Evolutionary conservation across 2,888 invertebrate species (phyloP).

Genomic region (Rhagophthalmus giganteus): DNA sequence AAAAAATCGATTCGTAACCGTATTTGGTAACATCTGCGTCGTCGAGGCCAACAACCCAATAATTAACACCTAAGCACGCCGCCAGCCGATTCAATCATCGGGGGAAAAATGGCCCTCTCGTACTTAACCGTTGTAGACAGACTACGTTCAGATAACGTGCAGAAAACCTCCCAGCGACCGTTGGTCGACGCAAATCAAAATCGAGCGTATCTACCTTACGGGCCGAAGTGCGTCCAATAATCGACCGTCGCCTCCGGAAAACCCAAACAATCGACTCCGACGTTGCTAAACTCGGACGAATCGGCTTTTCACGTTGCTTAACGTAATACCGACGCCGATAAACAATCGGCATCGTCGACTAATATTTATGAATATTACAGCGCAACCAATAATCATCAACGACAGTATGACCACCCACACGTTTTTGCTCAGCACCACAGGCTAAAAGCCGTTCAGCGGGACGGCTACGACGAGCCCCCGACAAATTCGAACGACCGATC

Average conservation of each 20-base stretch:
- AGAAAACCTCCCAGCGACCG: constrained; percentile 15
- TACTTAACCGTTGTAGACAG: constrained; percentile 22
- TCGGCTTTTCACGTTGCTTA: constrained; percentile 11
- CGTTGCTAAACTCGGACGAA: no score
- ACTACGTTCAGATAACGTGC: constrained; percentile 22
- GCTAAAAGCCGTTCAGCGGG: no score
- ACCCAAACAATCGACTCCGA: no score
- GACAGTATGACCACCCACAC: constrained; percentile 31
- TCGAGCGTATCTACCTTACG: no score
- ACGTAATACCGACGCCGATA: constrained; percentile 10
- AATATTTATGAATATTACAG: constrained; percentile 29
- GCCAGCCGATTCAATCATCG: constrained; percentile 29
- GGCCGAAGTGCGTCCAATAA: no score
- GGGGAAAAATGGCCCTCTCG: constrained; percentile 25
- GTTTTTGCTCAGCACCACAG: constrained; percentile 29
- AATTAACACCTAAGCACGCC: constrained; percentile 32
- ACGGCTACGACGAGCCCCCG: no score
- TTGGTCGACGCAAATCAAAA: constrained; percentile 16
- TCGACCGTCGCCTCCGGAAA: no score
- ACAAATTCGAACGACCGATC: no score
- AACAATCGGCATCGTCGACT: constrained; percentile 18
- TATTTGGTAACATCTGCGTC: constrained; percentile 33
- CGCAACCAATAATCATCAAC: constrained; percentile 25
- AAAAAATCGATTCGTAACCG: constrained; percentile 30
- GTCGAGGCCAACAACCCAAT: constrained; percentile 33